Evolutionary conservation across 1,140 invertebrate genomes (phyloP).

Genomic region (Mactra quadrangularis): DNA sequence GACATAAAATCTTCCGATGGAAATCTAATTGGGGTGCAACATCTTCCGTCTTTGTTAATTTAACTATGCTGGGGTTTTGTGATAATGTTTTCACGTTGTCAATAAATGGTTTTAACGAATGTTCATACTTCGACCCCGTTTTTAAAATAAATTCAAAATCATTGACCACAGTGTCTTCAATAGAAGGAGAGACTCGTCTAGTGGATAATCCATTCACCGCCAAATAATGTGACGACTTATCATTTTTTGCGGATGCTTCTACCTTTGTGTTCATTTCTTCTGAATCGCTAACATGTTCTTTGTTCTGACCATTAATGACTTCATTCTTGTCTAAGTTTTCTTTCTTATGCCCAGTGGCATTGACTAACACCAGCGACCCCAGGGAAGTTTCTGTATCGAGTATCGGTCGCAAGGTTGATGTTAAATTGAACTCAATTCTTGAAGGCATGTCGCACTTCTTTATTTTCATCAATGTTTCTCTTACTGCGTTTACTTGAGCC

Average conservation of each 20-base stretch:
- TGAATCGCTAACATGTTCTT: too few relatives aligned
- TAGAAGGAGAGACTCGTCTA: not conserved
- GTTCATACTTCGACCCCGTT: conserved; percentile 29
- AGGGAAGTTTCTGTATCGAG: not conserved
- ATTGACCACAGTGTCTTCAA: conserved; percentile 13
- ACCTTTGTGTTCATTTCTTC: not conserved
- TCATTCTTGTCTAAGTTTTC: not conserved
- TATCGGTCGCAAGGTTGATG: not conserved
- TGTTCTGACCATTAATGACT: not conserved
- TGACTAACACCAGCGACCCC: not conserved
- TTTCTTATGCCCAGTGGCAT: not conserved
- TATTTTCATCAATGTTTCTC: conserved; percentile 19
- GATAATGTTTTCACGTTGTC: conserved; percentile 25
- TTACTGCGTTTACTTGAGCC: not conserved
- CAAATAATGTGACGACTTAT: not conserved
- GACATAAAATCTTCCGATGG: not conserved
- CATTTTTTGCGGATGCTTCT: not conserved
- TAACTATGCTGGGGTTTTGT: not conserved
- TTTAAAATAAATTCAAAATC: conserved; percentile 19
- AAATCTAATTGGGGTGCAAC: not conserved
- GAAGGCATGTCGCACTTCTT: conserved; percentile 28
- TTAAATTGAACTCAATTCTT: conserved; percentile 8
- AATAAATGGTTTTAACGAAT: conserved; percentile 44
- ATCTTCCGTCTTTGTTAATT: not conserved
- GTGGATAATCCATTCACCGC: not conserved